Base-by-base conservation (phyloP, 2,113 vertebrate genomes). In the Engystomops pustulosus region DNA sequence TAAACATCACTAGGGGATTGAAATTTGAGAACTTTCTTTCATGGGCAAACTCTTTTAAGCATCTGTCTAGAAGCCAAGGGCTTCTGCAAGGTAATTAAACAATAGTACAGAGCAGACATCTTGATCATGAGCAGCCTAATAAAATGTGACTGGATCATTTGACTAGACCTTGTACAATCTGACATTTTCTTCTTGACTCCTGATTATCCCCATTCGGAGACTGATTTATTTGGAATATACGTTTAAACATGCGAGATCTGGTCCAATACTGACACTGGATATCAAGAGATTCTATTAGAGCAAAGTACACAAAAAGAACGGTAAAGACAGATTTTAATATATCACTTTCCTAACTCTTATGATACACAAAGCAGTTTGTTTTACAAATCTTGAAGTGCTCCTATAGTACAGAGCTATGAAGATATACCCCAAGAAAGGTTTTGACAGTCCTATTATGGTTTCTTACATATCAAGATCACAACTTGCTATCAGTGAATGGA, bases 141-240 rank as follows among this genome's bases (percentile, higher is more conserved):
- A 71, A 71, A 71, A 71, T 71, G 20, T 71, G 68, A 71, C 36
- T 12, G 25, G n/a, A 71, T 38, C 67, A 38, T 23, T 70, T n/a
- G 4, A 41, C 36, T 4, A 45, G 38, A 71, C 36, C 38, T 44
- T 1, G 36, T 5, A 41, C 7, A n/a, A 41, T 38, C 18, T 69
- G 36, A 44, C 36, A 44, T 44, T n/a, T 44, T 12, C 9, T 38
- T 11, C 20, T 25, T 10, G 23, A 5, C 25, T 70, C 67, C 20
- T 38, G 15, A 10, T 38, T 38, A n/a, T 8, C 8, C 18, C 20
- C 65, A 20, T 38, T 68, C 9, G 17, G 34, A 18, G 2, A 68
- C 30, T 8, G 51, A 69, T 38, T 68, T 68, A n/a, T 32, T 17
- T 68, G 62, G 9, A 15, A 17, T 15, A 5, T 30, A 34, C 62